Percentiles rank a stretch among this genome's conserved stretches.
Conservation (phyloP, 2,797 vertebrate species). For the Alosa sapidissima region DNA sequence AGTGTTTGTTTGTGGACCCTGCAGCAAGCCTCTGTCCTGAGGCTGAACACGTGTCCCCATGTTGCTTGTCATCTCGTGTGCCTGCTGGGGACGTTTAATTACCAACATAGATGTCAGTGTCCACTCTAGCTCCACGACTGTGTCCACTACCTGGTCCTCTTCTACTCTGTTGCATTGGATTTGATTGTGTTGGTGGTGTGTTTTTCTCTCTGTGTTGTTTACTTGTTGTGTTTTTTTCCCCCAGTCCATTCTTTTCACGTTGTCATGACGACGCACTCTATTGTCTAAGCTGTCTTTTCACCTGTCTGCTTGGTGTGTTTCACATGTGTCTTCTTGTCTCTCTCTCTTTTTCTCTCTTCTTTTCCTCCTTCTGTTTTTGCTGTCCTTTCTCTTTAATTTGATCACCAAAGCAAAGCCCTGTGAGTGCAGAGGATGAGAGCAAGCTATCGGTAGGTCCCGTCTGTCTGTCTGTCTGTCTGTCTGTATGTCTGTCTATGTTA, state of each 20-base stretch:
- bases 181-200: neutral
- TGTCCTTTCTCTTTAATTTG: conserved; percentile 67
- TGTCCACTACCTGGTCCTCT: no score
- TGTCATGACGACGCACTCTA: conserved; percentile 16
- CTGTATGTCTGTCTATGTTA: conserved; percentile 53
- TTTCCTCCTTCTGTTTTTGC: conserved; percentile 53
- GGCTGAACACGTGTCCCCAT: neutral
- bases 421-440: conserved; percentile 83
- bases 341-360: conserved; percentile 6
- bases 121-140: neutral
- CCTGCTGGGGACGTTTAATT: neutral
- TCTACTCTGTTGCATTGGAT: neutral
- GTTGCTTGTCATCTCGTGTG: neutral
- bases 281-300: conserved; percentile 18
- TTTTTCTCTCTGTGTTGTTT: neutral
- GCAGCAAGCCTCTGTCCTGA: neutral
- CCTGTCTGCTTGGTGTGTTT: conserved; percentile 6
- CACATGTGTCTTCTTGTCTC: neutral
- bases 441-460: conserved; percentile 89
- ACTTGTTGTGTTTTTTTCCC: neutral
- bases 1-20: neutral
- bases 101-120: neutral
- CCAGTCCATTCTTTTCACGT: conserved; percentile 11
- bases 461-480: conserved; percentile 56
- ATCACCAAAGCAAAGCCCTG: conserved; percentile 80